A percentile compares a stretch with the other conserved stretches of the same genome.
Conservation (phyloP, 2,888 invertebrate species). For the Clostera curtula region DNA sequence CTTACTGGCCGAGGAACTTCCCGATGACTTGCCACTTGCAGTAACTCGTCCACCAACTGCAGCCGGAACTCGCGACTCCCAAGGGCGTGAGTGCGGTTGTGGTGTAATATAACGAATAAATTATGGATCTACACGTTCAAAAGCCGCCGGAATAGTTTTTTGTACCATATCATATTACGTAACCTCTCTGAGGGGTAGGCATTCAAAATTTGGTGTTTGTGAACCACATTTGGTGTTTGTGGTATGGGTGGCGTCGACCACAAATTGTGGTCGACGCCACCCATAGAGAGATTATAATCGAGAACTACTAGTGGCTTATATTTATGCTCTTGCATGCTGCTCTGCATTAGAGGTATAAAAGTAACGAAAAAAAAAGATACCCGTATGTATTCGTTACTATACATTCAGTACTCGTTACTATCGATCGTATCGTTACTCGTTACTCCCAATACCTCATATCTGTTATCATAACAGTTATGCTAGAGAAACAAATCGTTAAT, state of each 20-base stretch:
- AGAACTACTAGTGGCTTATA: constrained; percentile 9
- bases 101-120: constrained; percentile 1
- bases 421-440: too few relatives aligned
- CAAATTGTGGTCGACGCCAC: constrained; percentile 3
- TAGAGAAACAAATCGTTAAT: too few relatives aligned
- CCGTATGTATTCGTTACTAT: constrained; percentile 1
- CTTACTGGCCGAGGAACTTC: background rate
- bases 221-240: too few relatives aligned
- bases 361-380: background rate
- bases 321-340: constrained; percentile 1
- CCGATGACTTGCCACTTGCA: background rate
- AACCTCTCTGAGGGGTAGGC: too few relatives aligned
- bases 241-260: too few relatives aligned
- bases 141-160: too few relatives aligned
- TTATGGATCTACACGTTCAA: constrained; percentile 1
- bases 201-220: too few relatives aligned
- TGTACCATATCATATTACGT: too few relatives aligned
- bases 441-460: too few relatives aligned
- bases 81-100: background rate
- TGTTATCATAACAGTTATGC: constrained; percentile 17
- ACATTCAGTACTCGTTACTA: too few relatives aligned
- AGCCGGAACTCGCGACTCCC: background rate
- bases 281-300: constrained; percentile 12
- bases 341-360: background rate
- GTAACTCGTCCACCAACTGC: constrained; percentile 2